Conservation (phyloP, 30 jellyfish, hydroid and myxozoan species). For the Pseudorhiza aurosa region DNA sequence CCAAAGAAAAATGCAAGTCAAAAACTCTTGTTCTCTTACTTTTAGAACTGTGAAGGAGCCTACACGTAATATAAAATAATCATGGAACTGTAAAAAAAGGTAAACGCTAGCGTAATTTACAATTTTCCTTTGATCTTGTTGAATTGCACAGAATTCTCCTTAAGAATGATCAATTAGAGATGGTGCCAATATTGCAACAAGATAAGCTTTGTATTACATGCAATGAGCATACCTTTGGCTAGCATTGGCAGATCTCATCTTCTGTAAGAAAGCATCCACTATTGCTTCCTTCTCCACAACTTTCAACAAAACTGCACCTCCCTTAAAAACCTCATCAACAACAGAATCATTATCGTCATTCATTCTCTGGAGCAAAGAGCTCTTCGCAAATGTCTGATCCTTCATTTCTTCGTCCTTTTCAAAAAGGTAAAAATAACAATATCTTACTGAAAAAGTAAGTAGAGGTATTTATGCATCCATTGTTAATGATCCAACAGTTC, state of each 20-base stretch:
- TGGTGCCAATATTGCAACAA: too few relatives aligned
- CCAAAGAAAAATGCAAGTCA: too few relatives aligned
- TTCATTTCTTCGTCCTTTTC: constrained; percentile 22
- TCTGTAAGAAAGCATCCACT: constrained; percentile 15
- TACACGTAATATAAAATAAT: too few relatives aligned
- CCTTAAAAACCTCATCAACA: constrained; percentile 54
- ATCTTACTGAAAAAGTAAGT: background rate
- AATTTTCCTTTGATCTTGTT: too few relatives aligned
- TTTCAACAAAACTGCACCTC: constrained; percentile 20
- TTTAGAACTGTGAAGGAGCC: too few relatives aligned
- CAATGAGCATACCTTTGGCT: background rate
- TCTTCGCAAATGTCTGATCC: constrained; percentile 42
- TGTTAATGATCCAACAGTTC: too few relatives aligned
- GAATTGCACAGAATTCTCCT: too few relatives aligned
- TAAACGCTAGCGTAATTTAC: too few relatives aligned
- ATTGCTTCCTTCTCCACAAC: constrained; percentile 24
- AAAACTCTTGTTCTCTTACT: too few relatives aligned
- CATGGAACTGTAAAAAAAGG: too few relatives aligned
- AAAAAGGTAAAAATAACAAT: background rate
- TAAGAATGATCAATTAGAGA: too few relatives aligned
- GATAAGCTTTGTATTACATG: too few relatives aligned
- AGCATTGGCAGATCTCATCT: background rate
- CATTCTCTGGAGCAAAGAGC: constrained; percentile 64
- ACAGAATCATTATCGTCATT: constrained; percentile 77
- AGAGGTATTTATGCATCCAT: background rate